These are phyloP conservation scores for Zygothrica quintamaculata DNA, from an alignment of 2,888 invertebrate genomes.

Conservation along the genomic window DNA sequence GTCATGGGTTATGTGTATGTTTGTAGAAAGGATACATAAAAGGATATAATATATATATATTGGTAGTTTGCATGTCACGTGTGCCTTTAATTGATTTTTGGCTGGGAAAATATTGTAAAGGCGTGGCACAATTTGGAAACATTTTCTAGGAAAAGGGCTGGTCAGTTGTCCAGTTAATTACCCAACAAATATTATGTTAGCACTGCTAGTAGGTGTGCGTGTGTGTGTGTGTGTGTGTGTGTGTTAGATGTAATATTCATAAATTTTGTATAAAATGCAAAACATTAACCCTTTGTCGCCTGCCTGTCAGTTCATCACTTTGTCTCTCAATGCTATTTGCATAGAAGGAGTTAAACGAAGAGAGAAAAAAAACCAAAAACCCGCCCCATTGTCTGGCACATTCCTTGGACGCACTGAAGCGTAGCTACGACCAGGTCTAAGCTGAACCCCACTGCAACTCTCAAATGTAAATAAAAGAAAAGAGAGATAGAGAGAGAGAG, in stretches of 20 bases:
- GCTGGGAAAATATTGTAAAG: slow-evolving; percentile 61
- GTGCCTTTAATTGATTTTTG: slow-evolving; percentile 71
- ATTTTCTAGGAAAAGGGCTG: slow-evolving; percentile 58
- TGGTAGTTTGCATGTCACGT: slow-evolving; percentile 65
- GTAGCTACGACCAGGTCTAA: slow-evolving; percentile 40
- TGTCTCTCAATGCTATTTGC: slow-evolving; percentile 52
- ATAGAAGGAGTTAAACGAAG: slow-evolving; percentile 55
- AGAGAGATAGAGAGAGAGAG: no score
- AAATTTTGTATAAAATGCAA: slow-evolving; percentile 51
- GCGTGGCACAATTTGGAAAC: slow-evolving; percentile 3
- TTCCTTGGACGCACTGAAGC: slow-evolving; percentile 64
- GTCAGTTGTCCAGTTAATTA: slow-evolving; percentile 40
- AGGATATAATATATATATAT: slow-evolving; percentile 45
- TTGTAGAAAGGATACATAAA: slow-evolving; percentile 26
- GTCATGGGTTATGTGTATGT: slow-evolving; percentile 48
- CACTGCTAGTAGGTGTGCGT: no score
- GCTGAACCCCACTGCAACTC: slow-evolving; percentile 28
- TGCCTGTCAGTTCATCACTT: slow-evolving; percentile 10
- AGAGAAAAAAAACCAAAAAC: slow-evolving; percentile 21
- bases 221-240: no score
- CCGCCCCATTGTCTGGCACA: slow-evolving; percentile 75
- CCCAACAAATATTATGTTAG: no score
- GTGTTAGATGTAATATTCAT: slow-evolving; percentile 74
- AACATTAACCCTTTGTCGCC: slow-evolving; percentile 64
- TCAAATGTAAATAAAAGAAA: slow-evolving; percentile 69